A percentile compares a stretch with the other conserved stretches of the same genome.
These are phyloP conservation scores for Chydorus sphaericus DNA, from an alignment of 2,888 invertebrate genomes.

Conservation along the genomic window DNA sequence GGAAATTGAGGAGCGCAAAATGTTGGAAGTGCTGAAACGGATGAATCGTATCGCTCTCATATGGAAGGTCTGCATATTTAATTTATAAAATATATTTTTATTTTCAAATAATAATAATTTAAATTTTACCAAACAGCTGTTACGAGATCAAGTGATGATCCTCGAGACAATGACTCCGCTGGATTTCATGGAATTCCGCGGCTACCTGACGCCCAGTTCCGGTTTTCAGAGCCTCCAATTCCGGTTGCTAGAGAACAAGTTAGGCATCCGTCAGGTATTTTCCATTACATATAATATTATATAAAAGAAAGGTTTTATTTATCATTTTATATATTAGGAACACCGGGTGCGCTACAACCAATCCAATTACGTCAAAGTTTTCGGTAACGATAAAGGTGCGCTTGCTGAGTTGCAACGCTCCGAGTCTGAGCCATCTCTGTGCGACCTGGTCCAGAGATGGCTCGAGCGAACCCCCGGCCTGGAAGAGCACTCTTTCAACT, in stretches of 20 bases:
- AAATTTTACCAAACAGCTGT: constrained; percentile 43
- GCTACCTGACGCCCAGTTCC: constrained; percentile 83
- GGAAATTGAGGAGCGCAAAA: constrained; percentile 76
- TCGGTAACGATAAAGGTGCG: constrained; percentile 54
- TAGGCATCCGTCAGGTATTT: constrained; percentile 41
- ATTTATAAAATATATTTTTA: not conserved
- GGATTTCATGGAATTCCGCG: constrained; percentile 95
- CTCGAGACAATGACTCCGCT: constrained; percentile 97
- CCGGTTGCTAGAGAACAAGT: constrained; percentile 85
- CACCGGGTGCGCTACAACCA: constrained; percentile 87
- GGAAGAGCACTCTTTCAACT: constrained; percentile 64
- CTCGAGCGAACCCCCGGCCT: constrained; percentile 87
- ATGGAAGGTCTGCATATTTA: constrained; percentile 54
- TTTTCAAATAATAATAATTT: not conserved
- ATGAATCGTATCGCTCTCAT: constrained; percentile 84
- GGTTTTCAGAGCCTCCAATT: constrained; percentile 97
- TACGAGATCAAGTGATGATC: constrained; percentile 93
- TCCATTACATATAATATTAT: too few relatives aligned
- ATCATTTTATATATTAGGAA: constrained; percentile 43
- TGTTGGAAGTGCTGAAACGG: constrained; percentile 79
- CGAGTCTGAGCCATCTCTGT: constrained; percentile 68
- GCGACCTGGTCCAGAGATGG: constrained; percentile 80
- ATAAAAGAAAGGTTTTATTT: too few relatives aligned
- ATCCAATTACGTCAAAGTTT: constrained; percentile 67
- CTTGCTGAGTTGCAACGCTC: constrained; percentile 44